Evolutionary conservation across 53 echinoderm and acorn worm species (phyloP).

Genomic region (Paracentrotus lividus): DNA sequence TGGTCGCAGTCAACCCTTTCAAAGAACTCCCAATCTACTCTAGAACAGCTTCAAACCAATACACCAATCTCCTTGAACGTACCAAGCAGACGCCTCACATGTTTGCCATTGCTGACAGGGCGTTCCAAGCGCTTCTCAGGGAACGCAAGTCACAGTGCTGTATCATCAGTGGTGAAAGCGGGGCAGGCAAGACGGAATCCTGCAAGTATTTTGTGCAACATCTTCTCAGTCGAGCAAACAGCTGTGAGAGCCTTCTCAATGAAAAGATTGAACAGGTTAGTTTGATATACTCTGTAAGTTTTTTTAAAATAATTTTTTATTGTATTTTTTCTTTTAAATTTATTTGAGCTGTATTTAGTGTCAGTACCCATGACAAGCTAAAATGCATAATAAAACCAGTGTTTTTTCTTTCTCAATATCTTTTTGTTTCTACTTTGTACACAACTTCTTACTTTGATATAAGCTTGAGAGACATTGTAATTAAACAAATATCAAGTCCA

Average conservation of each 20-base stretch:
- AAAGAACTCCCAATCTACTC: conserved; percentile 94
- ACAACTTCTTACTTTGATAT: too few relatives aligned
- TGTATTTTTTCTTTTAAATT: too few relatives aligned
- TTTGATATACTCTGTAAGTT: neutral
- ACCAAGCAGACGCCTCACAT: conserved; percentile 85
- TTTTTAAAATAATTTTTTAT: too few relatives aligned
- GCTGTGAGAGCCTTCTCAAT: conserved; percentile 87
- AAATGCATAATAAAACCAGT: too few relatives aligned
- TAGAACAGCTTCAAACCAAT: conserved; percentile 76
- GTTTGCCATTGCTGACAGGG: conserved; percentile 88
- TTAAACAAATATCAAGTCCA: too few relatives aligned
- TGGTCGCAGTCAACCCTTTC: conserved; percentile 95
- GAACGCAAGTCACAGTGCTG: conserved; percentile 90
- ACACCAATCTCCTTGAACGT: conserved; percentile 75
- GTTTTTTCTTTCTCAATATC: too few relatives aligned
- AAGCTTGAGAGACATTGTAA: too few relatives aligned
- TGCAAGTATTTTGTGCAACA: conserved; percentile 94
- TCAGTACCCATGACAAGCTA: too few relatives aligned
- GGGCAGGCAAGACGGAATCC: conserved; percentile 97
- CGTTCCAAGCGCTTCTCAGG: conserved; percentile 87
- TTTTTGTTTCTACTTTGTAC: too few relatives aligned
- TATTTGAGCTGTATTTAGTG: too few relatives aligned
- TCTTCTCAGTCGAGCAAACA: conserved; percentile 83
- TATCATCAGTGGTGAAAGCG: conserved; percentile 98
- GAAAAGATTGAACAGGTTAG: conserved; percentile 96